These are phyloP conservation scores for Poeciliopsis turneri DNA, from an alignment of 2,797 vertebrate genomes.

Conservation along the genomic window DNA sequence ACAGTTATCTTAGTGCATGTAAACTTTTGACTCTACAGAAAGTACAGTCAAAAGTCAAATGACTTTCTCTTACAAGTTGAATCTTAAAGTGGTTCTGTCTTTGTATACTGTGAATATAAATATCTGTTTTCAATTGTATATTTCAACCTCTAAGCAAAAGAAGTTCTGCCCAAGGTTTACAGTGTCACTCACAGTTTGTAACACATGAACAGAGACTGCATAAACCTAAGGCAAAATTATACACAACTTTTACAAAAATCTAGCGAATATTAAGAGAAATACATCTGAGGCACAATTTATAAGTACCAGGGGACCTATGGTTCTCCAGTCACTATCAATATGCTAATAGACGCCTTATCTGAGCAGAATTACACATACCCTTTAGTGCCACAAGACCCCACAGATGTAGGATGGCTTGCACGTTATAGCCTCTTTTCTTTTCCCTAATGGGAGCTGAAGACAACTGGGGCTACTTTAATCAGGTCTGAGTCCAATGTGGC, in stretches of 20 bases:
- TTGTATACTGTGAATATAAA: neutral
- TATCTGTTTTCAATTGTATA: neutral
- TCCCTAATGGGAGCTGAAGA: conserved; percentile 76
- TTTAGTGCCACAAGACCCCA: conserved; percentile 65
- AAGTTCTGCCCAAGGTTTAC: conserved; percentile 10
- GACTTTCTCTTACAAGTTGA: neutral
- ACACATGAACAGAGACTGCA: conserved; percentile 26
- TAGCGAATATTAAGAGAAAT: conserved; percentile 50
- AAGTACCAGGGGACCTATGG: conserved; percentile 63
- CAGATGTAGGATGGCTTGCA: conserved; percentile 69
- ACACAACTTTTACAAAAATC: conserved; percentile 19
- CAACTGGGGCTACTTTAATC: conserved; percentile 75
- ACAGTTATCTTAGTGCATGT: neutral
- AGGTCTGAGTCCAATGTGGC: conserved; percentile 75
- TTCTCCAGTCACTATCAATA: conserved; percentile 76
- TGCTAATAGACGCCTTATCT: conserved; percentile 65
- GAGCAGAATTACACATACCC: conserved; percentile 62
- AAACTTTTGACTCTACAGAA: neutral
- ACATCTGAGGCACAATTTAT: conserved; percentile 55
- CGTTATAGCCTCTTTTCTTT: conserved; percentile 56
- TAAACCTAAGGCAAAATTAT: conserved; percentile 53
- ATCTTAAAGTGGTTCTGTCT: neutral
- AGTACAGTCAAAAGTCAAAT: neutral
- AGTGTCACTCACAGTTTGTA: conserved; percentile 21
- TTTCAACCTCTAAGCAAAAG: conserved; percentile 1